phyloP scores from a whole-genome alignment of 1,140 invertebrate species.

The Pogonus chalceus region DNA sequence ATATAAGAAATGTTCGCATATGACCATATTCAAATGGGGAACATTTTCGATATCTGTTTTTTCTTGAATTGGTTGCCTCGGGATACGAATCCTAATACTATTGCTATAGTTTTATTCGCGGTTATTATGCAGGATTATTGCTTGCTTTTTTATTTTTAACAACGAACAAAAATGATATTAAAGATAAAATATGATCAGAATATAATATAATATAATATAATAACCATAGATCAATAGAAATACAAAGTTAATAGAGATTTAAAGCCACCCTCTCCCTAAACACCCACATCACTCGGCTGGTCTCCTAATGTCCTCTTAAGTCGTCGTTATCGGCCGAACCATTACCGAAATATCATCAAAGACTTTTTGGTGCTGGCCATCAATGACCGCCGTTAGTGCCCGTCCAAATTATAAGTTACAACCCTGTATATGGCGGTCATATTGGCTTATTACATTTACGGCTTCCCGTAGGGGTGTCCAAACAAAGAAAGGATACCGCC shows the following conservation, averaged over 20 bases:
- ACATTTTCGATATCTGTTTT: neutral
- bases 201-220: too few species aligned
- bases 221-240: too few species aligned
- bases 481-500: too few species aligned
- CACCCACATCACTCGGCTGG: too few species aligned
- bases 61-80: neutral
- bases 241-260: too few species aligned
- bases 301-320: neutral
- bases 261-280: too few species aligned
- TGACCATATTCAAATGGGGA: neutral
- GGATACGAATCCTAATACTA: neutral
- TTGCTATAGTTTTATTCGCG: too few species aligned
- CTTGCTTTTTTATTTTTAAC: too few species aligned
- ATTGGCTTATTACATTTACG: constrained; percentile 6
- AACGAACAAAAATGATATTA: too few species aligned
- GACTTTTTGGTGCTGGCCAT: neutral
- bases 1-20: neutral
- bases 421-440: constrained; percentile 3
- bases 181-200: too few species aligned
- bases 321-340: neutral
- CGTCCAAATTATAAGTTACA: constrained; percentile 5
- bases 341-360: constrained; percentile 6
- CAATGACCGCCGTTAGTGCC: neutral
- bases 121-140: too few species aligned
- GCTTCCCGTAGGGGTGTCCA: neutral